These are phyloP conservation scores for Anolis sagrei DNA, from an alignment of 2,113 vertebrate species.

Conservation along the genomic window DNA sequence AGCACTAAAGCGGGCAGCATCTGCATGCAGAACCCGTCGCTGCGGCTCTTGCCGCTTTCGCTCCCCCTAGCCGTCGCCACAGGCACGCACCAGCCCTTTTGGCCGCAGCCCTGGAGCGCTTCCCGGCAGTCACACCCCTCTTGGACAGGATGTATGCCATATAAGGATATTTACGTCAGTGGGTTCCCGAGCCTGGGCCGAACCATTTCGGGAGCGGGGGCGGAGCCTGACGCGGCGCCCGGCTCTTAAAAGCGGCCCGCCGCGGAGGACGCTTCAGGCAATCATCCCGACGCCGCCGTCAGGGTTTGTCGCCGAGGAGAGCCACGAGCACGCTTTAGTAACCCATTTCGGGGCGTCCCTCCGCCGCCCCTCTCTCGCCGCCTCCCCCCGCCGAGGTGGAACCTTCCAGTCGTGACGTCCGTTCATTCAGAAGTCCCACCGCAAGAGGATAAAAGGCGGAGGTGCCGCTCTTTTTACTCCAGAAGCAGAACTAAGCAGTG, in stretches of 20 bases:
- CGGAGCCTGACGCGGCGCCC: neutral
- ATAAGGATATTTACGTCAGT: conserved; percentile 87
- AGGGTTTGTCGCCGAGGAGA: neutral
- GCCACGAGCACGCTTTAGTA: too few species aligned
- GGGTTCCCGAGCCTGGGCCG: conserved; percentile 74
- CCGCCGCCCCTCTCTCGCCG: too few species aligned
- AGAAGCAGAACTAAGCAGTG: conserved; percentile 16
- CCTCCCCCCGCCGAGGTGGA: neutral
- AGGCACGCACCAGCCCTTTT: conserved; percentile 68
- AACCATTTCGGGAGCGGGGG: conserved; percentile 32
- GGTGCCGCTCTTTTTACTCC: conserved; percentile 57
- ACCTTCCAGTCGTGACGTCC: conserved; percentile 42
- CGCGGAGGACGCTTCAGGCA: neutral
- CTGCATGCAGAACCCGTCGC: conserved; percentile 12
- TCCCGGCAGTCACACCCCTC: conserved; percentile 77
- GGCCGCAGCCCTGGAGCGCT: conserved; percentile 76
- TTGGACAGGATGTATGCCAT: conserved; percentile 82
- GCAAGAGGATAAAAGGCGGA: conserved; percentile 44
- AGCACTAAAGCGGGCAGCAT: conserved; percentile 2
- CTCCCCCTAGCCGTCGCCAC: conserved; percentile 50
- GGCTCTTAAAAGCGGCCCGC: neutral
- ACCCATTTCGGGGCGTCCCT: too few species aligned
- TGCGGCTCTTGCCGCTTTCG: conserved; percentile 11
- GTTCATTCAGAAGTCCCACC: neutral
- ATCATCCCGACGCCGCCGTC: neutral